Conservation (phyloP, 2,888 invertebrate species). For the Apodemia zela region DNA sequence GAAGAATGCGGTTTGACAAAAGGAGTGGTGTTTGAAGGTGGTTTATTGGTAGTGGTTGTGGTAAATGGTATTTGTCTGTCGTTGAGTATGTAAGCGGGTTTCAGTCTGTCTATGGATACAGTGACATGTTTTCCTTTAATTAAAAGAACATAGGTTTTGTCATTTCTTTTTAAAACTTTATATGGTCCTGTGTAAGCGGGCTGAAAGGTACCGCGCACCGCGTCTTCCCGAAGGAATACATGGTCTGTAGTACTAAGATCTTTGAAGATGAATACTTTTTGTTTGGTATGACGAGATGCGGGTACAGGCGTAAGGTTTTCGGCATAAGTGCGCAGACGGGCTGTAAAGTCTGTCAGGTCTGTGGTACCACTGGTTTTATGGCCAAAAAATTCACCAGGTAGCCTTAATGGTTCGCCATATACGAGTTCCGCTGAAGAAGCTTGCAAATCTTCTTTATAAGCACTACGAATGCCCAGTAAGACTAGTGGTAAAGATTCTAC, state of each 20-base stretch:
- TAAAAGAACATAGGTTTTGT: background rate
- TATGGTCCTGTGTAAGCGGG: background rate
- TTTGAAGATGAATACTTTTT: background rate
- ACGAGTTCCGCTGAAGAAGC: conserved; percentile 37
- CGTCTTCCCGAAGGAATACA: background rate
- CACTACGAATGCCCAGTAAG: conserved; percentile 31
- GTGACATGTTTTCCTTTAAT: background rate
- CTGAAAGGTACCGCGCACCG: background rate
- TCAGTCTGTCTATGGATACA: background rate
- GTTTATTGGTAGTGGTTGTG: background rate
- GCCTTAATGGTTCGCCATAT: conserved; percentile 19
- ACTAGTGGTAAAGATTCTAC: conserved; percentile 30
- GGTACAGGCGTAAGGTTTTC: background rate
- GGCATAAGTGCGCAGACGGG: background rate
- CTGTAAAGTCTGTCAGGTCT: background rate
- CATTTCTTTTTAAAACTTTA: background rate
- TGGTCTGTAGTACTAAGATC: background rate
- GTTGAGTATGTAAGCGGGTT: background rate
- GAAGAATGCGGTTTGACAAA: background rate
- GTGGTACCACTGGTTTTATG: background rate
- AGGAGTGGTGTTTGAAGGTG: background rate
- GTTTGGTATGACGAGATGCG: background rate
- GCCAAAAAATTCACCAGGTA: conserved; percentile 37
- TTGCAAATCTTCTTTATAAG: conserved; percentile 36
- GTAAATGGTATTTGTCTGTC: conserved; percentile 1